Percentiles rank a stretch among this genome's conserved stretches.
phyloP scores from a whole-genome alignment of 2,113 vertebrate species.

The Sturnira hondurensis region DNA sequence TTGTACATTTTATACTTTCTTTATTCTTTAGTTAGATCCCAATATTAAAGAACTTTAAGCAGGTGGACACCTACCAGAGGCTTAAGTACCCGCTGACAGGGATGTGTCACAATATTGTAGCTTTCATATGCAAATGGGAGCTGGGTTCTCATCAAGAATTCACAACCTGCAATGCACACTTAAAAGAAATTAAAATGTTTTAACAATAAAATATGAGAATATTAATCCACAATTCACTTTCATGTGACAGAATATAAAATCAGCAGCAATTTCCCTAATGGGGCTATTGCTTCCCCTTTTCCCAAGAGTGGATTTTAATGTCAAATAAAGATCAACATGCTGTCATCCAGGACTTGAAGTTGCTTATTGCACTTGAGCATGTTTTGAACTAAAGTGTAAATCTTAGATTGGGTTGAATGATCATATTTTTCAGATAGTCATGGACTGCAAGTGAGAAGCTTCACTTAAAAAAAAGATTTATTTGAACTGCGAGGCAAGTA shows the following conservation, averaged over 20 bases:
- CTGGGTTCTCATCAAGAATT: constrained; percentile 62
- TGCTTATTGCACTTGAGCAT: constrained; percentile 57
- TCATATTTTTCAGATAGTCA: constrained; percentile 81
- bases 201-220: constrained; percentile 76
- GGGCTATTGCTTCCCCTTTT: constrained; percentile 28
- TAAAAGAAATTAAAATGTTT: constrained; percentile 77
- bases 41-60: constrained; percentile 71
- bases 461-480: constrained; percentile 81
- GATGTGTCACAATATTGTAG: constrained; percentile 61
- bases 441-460: constrained; percentile 73
- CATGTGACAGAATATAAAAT: constrained; percentile 71
- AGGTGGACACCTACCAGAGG: constrained; percentile 59
- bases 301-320: constrained; percentile 79
- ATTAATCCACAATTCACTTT: constrained; percentile 65
- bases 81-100: constrained; percentile 64
- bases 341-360: constrained; percentile 60
- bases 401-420: constrained; percentile 76
- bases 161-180: constrained; percentile 64
- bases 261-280: constrained; percentile 68
- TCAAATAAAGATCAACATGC: constrained; percentile 73
- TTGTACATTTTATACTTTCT: neutral
- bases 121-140: constrained; percentile 79
- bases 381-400: constrained; percentile 76
- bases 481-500: constrained; percentile 74
- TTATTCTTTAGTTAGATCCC: constrained; percentile 51